Evolutionary conservation across 2,797 vertebrate genomes (phyloP).

Genomic region (Ficedula albicollis): DNA sequence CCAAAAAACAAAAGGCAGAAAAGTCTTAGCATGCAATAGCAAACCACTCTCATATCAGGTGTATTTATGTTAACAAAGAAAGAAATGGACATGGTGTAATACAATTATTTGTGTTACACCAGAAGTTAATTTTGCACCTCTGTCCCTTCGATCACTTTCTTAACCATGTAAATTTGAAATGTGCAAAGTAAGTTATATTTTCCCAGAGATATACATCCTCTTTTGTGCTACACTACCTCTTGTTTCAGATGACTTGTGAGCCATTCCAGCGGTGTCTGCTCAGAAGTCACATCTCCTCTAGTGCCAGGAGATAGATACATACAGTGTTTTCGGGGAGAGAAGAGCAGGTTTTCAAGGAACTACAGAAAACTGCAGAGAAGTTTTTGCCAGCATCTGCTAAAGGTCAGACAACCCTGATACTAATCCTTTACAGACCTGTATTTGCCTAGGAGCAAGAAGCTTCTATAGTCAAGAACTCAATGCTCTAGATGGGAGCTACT

Average conservation of each 20-base stretch:
- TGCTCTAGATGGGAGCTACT: not conserved
- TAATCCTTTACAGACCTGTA: not conserved
- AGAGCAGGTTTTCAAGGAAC: not conserved
- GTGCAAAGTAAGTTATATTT: not conserved
- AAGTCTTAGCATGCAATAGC: not conserved
- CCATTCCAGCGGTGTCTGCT: not conserved
- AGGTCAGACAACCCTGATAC: not conserved
- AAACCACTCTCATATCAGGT: not conserved
- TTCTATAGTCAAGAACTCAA: not conserved
- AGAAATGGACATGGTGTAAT: not conserved
- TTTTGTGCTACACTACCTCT: not conserved
- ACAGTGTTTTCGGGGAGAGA: not conserved
- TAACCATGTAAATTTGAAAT: not conserved
- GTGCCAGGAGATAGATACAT: not conserved
- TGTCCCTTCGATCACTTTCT: not conserved
- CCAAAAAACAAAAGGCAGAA: not conserved
- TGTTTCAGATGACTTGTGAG: not conserved
- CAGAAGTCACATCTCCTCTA: not conserved
- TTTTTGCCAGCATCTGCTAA: not conserved
- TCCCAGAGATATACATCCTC: not conserved
- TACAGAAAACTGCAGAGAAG: not conserved
- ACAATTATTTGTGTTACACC: not conserved
- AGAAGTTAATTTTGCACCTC: not conserved
- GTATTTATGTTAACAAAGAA: not conserved
- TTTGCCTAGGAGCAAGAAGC: not conserved